phyloP scores from a whole-genome alignment of 2,888 invertebrate genomes.

The Standfussiana lucernea region DNA sequence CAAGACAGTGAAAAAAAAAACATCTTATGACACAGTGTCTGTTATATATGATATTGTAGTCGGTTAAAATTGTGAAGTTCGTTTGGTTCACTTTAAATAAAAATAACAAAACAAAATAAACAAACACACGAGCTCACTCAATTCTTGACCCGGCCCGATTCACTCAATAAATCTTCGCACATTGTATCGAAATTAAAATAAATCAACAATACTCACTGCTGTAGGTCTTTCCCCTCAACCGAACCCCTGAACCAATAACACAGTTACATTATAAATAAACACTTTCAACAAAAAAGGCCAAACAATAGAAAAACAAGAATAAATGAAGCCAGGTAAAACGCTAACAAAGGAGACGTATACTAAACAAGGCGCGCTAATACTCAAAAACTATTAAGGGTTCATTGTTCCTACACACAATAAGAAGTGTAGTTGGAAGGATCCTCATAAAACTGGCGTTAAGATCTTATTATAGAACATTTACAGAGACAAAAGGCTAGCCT shows the following conservation, averaged over 20 bases:
- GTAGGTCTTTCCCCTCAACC: conserved; percentile 58
- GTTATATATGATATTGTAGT: too few species aligned
- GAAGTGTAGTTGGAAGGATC: conserved; percentile 65
- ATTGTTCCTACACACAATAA: conserved; percentile 69
- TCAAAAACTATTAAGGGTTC: conserved; percentile 69
- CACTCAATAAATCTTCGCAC: conserved; percentile 37
- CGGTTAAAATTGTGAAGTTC: neutral
- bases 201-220: conserved; percentile 49
- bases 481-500: conserved; percentile 60
- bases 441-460: conserved; percentile 67
- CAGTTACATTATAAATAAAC: conserved; percentile 58
- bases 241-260: conserved; percentile 45
- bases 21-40: neutral
- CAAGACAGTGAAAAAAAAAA: neutral
- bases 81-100: neutral
- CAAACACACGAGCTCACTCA: neutral
- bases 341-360: conserved; percentile 36
- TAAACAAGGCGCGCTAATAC: conserved; percentile 61
- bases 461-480: conserved; percentile 66
- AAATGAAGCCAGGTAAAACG: conserved; percentile 50
- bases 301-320: conserved; percentile 38
- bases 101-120: neutral
- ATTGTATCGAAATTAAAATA: conserved; percentile 53
- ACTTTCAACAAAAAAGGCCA: conserved; percentile 44
- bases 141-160: conserved; percentile 9